Percentiles rank a stretch among this genome's conserved stretches.
These are phyloP conservation scores for Cacoxenus indagator DNA, from an alignment of 2,888 invertebrate species.

Conservation along the genomic window DNA sequence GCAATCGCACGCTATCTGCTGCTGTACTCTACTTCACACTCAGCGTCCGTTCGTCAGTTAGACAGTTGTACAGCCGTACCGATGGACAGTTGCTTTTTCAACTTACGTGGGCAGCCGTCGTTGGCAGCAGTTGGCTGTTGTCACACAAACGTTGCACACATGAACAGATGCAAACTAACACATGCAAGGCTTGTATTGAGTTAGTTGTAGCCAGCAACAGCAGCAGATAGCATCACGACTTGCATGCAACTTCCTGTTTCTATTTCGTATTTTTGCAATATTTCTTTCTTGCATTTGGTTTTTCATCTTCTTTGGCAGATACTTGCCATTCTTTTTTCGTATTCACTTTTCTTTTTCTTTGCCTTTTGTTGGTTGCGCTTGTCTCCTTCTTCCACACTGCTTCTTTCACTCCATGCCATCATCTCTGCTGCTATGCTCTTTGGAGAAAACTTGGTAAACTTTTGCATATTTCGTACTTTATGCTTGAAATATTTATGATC, in stretches of 20 bases:
- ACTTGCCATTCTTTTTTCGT: neutral
- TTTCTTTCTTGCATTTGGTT: conserved; percentile 16
- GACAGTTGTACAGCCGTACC: neutral
- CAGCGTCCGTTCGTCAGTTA: neutral
- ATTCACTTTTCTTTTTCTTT: neutral
- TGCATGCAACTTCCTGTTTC: conserved; percentile 16
- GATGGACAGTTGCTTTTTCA: conserved; percentile 48
- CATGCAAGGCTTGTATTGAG: conserved; percentile 22
- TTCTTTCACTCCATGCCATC: neutral
- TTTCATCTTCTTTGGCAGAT: conserved; percentile 17
- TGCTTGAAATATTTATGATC: conserved; percentile 62
- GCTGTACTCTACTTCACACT: neutral
- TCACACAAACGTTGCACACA: conserved; percentile 30
- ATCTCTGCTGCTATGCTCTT: neutral
- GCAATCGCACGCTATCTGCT: conserved; percentile 52
- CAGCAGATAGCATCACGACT: conserved; percentile 8
- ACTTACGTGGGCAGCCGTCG: conserved; percentile 11
- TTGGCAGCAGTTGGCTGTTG: conserved; percentile 40
- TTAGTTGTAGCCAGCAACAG: neutral
- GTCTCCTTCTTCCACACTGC: conserved; percentile 2
- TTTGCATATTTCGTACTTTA: conserved; percentile 62
- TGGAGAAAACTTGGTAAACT: conserved; percentile 45
- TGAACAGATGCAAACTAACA: neutral
- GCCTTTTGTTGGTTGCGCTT: neutral
- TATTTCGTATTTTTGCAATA: conserved; percentile 14